Evolutionary conservation across 2,888 invertebrate species (phyloP).

Genomic region (Pollenia griseotomentosa): DNA sequence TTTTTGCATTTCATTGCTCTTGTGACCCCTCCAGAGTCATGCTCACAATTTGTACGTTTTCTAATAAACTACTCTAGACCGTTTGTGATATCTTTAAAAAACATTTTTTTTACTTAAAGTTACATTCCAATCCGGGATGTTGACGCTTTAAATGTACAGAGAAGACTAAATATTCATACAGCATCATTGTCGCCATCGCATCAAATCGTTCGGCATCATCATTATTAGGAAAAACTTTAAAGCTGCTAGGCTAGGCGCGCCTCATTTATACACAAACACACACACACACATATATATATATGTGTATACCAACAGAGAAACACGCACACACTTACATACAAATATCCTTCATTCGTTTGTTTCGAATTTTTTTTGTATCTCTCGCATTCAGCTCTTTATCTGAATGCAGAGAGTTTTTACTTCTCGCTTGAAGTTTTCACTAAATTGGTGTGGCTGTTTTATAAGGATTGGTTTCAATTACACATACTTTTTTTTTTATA

Average conservation of each 20-base stretch:
- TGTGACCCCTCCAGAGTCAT: slow-evolving; percentile 18
- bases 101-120: slow-evolving; percentile 18
- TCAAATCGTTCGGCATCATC: slow-evolving; percentile 28
- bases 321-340: not conserved
- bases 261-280: slow-evolving; percentile 37
- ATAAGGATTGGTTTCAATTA: slow-evolving; percentile 37
- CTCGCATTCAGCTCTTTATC: not conserved
- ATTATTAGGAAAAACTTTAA: slow-evolving; percentile 30
- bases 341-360: slow-evolving; percentile 25
- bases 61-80: slow-evolving; percentile 25
- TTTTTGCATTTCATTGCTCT: slow-evolving; percentile 51
- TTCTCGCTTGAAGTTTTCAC: slow-evolving; percentile 6
- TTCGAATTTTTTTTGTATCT: slow-evolving; percentile 17
- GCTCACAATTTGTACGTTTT: slow-evolving; percentile 51
- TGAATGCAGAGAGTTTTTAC: slow-evolving; percentile 5
- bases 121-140: slow-evolving; percentile 49
- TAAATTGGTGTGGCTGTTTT: slow-evolving; percentile 59
- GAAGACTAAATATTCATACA: slow-evolving; percentile 56
- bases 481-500: not conserved
- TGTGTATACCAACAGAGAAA: too few relatives aligned
- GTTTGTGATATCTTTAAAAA: not conserved
- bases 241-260: slow-evolving; percentile 70
- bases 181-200: slow-evolving; percentile 10
- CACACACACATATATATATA: not conserved
- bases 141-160: slow-evolving; percentile 68